These are phyloP conservation scores for Dasysyrphus tricinctus DNA, from an alignment of 2,888 invertebrate genomes.

Conservation along the genomic window DNA sequence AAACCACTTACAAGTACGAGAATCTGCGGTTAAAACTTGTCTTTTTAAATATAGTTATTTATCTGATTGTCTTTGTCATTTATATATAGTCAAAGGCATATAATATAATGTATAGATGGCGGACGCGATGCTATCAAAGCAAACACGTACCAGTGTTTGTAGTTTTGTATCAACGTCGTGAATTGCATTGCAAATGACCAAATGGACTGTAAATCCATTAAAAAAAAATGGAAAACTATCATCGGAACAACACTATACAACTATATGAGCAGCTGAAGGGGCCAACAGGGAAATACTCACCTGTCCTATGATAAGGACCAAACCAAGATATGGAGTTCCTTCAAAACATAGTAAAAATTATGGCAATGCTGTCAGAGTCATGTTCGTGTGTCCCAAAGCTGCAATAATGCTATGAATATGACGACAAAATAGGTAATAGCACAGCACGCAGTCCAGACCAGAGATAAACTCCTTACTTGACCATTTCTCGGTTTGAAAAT, in stretches of 20 bases:
- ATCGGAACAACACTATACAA: constrained; percentile 26
- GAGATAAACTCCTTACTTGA: constrained; percentile 45
- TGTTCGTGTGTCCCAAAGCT: constrained; percentile 33
- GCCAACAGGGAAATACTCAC: constrained; percentile 32
- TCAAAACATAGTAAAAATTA: constrained; percentile 44
- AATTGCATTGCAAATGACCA: constrained; percentile 64
- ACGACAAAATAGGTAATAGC: constrained; percentile 52
- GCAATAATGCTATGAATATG: constrained; percentile 31
- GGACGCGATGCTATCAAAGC: background rate
- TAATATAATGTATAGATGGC: background rate
- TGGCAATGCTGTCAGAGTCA: constrained; percentile 51
- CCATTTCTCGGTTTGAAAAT: constrained; percentile 44
- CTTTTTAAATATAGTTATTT: constrained; percentile 36
- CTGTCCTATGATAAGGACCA: constrained; percentile 35
- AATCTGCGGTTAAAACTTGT: constrained; percentile 44
- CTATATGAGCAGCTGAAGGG: background rate
- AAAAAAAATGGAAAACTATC: constrained; percentile 47
- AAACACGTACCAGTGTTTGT: constrained; percentile 53
- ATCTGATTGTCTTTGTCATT: constrained; percentile 26
- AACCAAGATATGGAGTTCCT: constrained; percentile 30
- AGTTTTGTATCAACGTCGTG: constrained; percentile 44
- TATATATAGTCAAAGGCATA: background rate
- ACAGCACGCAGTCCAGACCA: constrained; percentile 24
- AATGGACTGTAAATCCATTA: constrained; percentile 50
- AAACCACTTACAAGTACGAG: constrained; percentile 30